phyloP scores from a whole-genome alignment of 2,888 invertebrate genomes.

The Melanostoma mellinum region DNA sequence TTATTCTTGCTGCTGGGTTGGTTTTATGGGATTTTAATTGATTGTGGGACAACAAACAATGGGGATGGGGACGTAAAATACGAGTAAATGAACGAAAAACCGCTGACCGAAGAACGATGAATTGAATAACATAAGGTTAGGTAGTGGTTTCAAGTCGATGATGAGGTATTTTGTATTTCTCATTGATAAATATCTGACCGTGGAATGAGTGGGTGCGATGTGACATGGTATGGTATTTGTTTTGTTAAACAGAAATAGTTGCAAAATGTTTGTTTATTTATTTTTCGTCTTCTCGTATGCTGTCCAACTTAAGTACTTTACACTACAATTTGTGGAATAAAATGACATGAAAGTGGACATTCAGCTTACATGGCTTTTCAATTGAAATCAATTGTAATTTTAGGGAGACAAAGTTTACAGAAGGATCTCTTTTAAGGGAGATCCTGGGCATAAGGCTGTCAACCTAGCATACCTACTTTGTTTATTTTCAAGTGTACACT shows the following conservation, averaged over 20 bases:
- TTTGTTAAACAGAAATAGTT: neutral
- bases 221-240: slow-evolving; percentile 7
- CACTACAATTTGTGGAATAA: too few species aligned
- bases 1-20: slow-evolving; percentile 49
- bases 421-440: too few species aligned
- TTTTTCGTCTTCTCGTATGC: too few species aligned
- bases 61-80: neutral
- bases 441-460: too few species aligned
- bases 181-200: slow-evolving; percentile 14
- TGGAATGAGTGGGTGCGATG: neutral
- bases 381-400: too few species aligned
- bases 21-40: slow-evolving; percentile 69
- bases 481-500: too few species aligned
- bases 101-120: neutral
- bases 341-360: too few species aligned
- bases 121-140: slow-evolving; percentile 16
- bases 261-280: too few species aligned
- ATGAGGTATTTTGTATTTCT: neutral
- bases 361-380: too few species aligned
- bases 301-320: too few species aligned
- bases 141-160: neutral
- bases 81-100: neutral
- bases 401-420: too few species aligned
- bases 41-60: slow-evolving; percentile 19
- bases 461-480: too few species aligned